Base-by-base conservation (phyloP, 2,113 vertebrate genomes). In the Catagonus wagneri region DNA sequence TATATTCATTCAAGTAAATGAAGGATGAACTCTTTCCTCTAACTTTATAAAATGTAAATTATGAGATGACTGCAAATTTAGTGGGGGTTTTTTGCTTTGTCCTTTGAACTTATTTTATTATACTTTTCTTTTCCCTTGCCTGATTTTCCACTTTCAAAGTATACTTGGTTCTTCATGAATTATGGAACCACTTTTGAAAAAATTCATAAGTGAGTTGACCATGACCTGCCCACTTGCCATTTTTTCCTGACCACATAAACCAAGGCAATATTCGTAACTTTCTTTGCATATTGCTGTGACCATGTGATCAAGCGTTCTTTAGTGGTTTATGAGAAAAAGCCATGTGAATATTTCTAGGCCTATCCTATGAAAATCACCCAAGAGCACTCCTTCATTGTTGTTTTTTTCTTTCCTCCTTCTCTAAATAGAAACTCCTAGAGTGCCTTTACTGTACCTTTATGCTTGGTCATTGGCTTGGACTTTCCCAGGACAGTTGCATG, bases 111-210 rank as follows among this genome's bases (percentile, higher is more conserved):
- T 54, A 3, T 63, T 92, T 52, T 36, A 7, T 52, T 92, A 44
- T 29, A 58, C 32, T 92, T 83, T 65, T 66, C 2, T 39, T 25
- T 83, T 65, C 27, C 29, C 19, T 87, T 25, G 6, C 20, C 11
- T 27, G 10, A 14, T 93, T 79, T 76, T 75, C 32, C 85, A 9
- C 84, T 91, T 90, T 92, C 11, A 39, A 58, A 58, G 63, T 68
- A 36, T 74, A 50, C 29, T 72, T 74, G 34, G 25, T 61, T 25
- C 23, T 1, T 88, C 22, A 72, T 44, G 19, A 78, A 39, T 93
- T 93, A 63, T n/a, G 3, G 0, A 81, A 63, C 32, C n/a, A 68
- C n/a, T 85, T 66, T 60, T 29, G 60, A 78, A 12, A 90, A 90
- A 90, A 76, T 90, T 76, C 11, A 63, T 29, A 65, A 79, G 8